Percentiles rank a stretch among this genome's conserved stretches.
These are phyloP conservation scores for Drosophila saltans DNA, from an alignment of 1,140 invertebrate genomes.

Conservation along the genomic window DNA sequence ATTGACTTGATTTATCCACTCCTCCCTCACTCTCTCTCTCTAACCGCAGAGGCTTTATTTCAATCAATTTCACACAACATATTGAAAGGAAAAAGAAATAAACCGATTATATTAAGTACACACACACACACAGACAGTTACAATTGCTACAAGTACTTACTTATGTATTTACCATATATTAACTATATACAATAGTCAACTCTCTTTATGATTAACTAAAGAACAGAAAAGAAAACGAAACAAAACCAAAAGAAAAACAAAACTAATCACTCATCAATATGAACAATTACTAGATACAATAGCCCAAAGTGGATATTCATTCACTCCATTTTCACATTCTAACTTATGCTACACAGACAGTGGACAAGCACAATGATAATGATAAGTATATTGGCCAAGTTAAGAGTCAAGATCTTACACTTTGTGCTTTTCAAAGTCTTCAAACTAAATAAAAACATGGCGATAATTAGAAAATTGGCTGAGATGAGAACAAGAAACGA, in stretches of 20 bases:
- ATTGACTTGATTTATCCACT: conserved; percentile 25
- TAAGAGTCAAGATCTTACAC: too few relatives aligned
- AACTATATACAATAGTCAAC: conserved; percentile 63
- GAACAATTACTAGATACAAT: conserved; percentile 59
- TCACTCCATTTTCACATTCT: conserved; percentile 82
- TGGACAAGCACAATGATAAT: conserved; percentile 20
- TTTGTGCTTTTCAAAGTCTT: too few relatives aligned
- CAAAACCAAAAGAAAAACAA: not conserved
- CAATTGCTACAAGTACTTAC: conserved; percentile 59
- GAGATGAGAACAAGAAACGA: conserved; percentile 12
- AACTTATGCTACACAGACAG: conserved; percentile 18
- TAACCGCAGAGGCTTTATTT: conserved; percentile 58
- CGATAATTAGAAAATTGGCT: conserved; percentile 19
- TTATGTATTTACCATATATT: conserved; percentile 43
- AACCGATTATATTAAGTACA: conserved; percentile 59
- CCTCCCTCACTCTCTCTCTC: conserved; percentile 2
- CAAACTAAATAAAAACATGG: not conserved
- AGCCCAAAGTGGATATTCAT: conserved; percentile 83
- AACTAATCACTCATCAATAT: conserved; percentile 48
- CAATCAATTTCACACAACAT: conserved; percentile 35
- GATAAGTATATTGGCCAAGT: too few relatives aligned
- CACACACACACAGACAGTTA: conserved; percentile 35
- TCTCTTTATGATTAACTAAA: conserved; percentile 33
- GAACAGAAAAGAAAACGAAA: not conserved
- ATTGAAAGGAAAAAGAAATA: conserved; percentile 23